Conservation (phyloP, 2,113 vertebrate species). For the Barbus barbus region DNA sequence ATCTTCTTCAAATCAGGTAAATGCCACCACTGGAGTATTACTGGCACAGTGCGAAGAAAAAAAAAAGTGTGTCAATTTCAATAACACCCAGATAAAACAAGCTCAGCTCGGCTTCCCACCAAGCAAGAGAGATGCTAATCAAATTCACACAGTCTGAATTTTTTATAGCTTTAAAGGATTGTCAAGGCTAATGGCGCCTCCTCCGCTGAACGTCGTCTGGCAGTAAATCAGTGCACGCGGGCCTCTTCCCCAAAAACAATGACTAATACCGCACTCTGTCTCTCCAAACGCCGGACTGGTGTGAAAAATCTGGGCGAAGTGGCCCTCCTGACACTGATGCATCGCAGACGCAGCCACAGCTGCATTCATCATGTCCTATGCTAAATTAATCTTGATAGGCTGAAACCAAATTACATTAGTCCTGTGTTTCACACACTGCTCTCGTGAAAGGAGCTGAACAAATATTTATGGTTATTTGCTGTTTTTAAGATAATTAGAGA, state of each 20-base stretch:
- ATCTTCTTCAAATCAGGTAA: constrained; percentile 27
- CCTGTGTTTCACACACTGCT: constrained; percentile 67
- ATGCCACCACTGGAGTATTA: constrained; percentile 18
- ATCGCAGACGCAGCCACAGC: constrained; percentile 68
- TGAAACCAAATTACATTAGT: constrained; percentile 78
- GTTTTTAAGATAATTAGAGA: constrained; percentile 39
- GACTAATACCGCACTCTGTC: constrained; percentile 81
- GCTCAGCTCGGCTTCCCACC: constrained; percentile 27
- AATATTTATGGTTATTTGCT: constrained; percentile 71
- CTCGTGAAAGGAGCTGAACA: constrained; percentile 67
- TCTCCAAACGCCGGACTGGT: constrained; percentile 75
- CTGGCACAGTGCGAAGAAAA: constrained; percentile 36
- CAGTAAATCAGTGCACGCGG: constrained; percentile 79
- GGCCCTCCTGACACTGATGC: constrained; percentile 77
- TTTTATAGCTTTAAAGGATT: constrained; percentile 71
- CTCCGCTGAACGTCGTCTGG: constrained; percentile 75
- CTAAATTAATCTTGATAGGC: constrained; percentile 82
- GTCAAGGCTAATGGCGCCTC: constrained; percentile 79
- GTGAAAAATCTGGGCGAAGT: constrained; percentile 74
- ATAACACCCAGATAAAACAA: constrained; percentile 37
- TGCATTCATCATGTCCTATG: constrained; percentile 77
- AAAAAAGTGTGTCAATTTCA: constrained; percentile 64
- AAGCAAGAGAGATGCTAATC: constrained; percentile 68
- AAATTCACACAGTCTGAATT: constrained; percentile 69
- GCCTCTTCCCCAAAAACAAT: constrained; percentile 74